phyloP scores from a whole-genome alignment of 2,888 invertebrate species.

The Erebia palarica region DNA sequence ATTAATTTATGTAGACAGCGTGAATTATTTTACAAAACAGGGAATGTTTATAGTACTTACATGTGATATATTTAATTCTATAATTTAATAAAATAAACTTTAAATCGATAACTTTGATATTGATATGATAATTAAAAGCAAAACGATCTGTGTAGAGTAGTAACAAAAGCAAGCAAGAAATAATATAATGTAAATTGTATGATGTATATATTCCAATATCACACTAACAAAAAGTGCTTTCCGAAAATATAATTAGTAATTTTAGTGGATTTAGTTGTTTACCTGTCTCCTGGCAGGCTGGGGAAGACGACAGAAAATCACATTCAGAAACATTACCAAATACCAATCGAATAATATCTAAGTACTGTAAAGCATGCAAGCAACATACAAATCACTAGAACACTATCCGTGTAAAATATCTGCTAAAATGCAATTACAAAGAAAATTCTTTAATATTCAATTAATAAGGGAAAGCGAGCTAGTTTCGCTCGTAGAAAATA shows the following conservation, averaged over 20 bases:
- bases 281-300: constrained; percentile 84
- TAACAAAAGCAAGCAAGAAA: constrained; percentile 1
- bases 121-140: neutral
- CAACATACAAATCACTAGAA: constrained; percentile 10
- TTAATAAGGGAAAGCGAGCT: constrained; percentile 75
- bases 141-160: constrained; percentile 5
- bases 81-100: neutral
- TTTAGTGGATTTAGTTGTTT: constrained; percentile 45
- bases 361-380: constrained; percentile 64
- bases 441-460: constrained; percentile 63
- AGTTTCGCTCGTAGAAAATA: constrained; percentile 72
- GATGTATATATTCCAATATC: constrained; percentile 26
- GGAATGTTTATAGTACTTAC: neutral
- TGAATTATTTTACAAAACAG: neutral
- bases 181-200: neutral
- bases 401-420: constrained; percentile 16
- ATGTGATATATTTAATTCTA: neutral
- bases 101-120: neutral
- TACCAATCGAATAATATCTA: constrained; percentile 73
- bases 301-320: constrained; percentile 81
- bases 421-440: constrained; percentile 42
- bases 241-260: constrained; percentile 22
- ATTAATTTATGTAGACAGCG: neutral
- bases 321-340: constrained; percentile 81
- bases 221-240: constrained; percentile 39